A percentile compares a stretch with the other conserved stretches of the same genome.
These are phyloP conservation scores for Phocides pigmalion DNA, from an alignment of 1,140 invertebrate species.

Conservation along the genomic window DNA sequence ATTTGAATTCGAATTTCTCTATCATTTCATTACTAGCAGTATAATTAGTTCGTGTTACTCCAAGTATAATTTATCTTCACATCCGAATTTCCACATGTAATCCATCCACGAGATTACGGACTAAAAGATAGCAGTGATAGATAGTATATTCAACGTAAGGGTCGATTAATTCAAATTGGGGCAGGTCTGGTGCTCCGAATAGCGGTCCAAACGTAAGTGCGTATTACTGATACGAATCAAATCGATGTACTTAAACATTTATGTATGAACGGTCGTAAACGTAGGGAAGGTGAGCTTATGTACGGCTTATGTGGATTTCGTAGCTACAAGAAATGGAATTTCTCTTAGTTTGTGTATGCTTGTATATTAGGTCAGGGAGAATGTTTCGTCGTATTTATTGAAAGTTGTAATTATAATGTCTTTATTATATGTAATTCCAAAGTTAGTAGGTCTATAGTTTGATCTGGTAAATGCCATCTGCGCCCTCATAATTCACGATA, in stretches of 20 bases:
- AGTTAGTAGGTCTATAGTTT: too few species aligned
- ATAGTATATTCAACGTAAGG: slow-evolving; percentile 21
- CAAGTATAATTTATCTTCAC: neutral
- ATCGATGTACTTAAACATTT: slow-evolving; percentile 32
- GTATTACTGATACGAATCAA: slow-evolving; percentile 27
- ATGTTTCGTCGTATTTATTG: too few species aligned
- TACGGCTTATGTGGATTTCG: neutral
- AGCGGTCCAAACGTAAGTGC: slow-evolving; percentile 16
- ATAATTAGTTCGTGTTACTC: neutral
- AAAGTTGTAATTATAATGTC: too few species aligned
- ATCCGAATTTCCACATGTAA: slow-evolving; percentile 10
- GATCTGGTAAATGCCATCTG: too few species aligned
- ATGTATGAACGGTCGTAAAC: slow-evolving; percentile 49
- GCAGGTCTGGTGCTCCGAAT: slow-evolving; percentile 1
- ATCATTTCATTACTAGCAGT: neutral
- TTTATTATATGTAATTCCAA: too few species aligned
- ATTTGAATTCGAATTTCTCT: too few species aligned
- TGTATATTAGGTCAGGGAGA: too few species aligned
- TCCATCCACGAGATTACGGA: slow-evolving; percentile 15
- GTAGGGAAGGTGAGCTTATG: slow-evolving; percentile 28
- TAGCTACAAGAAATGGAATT: neutral
- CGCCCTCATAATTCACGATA: too few species aligned
- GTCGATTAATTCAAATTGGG: slow-evolving; percentile 31
- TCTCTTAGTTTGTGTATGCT: too few species aligned
- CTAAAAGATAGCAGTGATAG: slow-evolving; percentile 22